phyloP scores from a whole-genome alignment of 2,113 vertebrate species.

The Orycteropus afer region DNA sequence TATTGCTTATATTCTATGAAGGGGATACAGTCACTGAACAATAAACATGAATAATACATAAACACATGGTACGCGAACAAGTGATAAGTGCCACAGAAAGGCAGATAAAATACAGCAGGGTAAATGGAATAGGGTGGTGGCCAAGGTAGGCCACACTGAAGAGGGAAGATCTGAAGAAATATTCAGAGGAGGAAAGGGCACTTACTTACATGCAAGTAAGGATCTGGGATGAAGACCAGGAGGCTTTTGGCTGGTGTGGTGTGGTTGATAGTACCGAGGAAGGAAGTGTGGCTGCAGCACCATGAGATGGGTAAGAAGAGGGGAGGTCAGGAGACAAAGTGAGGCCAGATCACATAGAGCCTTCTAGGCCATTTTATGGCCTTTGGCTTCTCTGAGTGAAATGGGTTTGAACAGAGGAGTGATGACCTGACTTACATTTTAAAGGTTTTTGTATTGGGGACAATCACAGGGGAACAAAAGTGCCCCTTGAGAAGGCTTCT shows the following conservation, averaged over 20 bases:
- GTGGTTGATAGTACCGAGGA: neutral
- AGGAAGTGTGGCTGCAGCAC: neutral
- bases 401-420: neutral
- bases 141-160: neutral
- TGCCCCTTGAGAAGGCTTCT: neutral
- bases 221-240: neutral
- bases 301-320: neutral
- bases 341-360: neutral
- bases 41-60: neutral
- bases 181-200: neutral
- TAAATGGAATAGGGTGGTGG: neutral
- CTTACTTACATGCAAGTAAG: neutral
- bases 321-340: no score
- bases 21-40: rapidly evolving
- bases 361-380: neutral
- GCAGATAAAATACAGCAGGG: neutral
- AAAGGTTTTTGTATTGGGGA: neutral
- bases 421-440: neutral
- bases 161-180: neutral
- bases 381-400: neutral
- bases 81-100: neutral
- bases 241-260: neutral
- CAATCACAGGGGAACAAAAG: neutral
- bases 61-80: neutral
- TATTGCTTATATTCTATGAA: neutral